Conservation (phyloP, 2,113 vertebrate genomes). For the Megaceryle torquata region DNA sequence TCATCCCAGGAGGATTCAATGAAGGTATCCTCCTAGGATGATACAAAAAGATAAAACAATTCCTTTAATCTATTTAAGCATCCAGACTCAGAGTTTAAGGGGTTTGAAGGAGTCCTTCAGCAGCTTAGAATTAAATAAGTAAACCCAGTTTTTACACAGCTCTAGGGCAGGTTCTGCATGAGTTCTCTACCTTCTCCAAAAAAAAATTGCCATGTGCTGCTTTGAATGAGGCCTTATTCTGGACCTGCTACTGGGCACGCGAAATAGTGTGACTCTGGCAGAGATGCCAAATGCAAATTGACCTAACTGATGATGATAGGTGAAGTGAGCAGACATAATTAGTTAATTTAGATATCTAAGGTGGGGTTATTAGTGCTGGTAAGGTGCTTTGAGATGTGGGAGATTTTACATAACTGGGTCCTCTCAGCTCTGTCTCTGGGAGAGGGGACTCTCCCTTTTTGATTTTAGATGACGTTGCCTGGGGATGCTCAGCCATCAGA, state of each 20-base stretch:
- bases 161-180: fast-evolving
- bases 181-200: background rate
- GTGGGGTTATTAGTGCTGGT: background rate
- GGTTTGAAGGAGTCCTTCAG: background rate
- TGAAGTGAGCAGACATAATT: background rate
- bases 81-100: background rate
- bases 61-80: background rate
- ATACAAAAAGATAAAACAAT: background rate
- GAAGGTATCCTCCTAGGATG: background rate
- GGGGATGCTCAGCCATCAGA: background rate
- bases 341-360: background rate
- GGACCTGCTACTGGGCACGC: fast-evolving
- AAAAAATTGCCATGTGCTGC: background rate
- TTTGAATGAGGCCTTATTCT: background rate
- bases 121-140: background rate
- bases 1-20: background rate
- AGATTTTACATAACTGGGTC: background rate
- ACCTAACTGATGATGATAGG: background rate
- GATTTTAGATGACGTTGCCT: background rate
- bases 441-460: background rate
- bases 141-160: background rate
- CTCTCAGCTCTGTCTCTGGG: background rate
- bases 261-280: background rate
- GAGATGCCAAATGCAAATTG: background rate
- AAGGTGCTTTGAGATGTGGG: background rate